Evolutionary conservation across 1,140 invertebrate genomes (phyloP).

Genomic region (Rhynchophorus ferrugineus): DNA sequence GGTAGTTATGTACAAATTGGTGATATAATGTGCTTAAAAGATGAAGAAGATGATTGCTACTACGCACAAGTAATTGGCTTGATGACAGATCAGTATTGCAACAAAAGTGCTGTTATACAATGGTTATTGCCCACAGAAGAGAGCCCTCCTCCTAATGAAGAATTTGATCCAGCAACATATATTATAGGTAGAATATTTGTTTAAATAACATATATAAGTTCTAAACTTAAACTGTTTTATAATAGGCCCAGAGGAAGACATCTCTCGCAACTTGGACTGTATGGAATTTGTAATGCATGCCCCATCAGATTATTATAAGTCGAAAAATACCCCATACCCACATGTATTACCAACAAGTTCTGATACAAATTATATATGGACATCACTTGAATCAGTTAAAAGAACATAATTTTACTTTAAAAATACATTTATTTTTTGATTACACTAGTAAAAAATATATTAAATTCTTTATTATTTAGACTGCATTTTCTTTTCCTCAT

Average conservation of each 20-base stretch:
- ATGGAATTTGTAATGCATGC: constrained; percentile 92
- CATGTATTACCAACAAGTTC: constrained; percentile 44
- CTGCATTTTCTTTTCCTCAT: constrained; percentile 1
- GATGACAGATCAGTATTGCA: constrained; percentile 85
- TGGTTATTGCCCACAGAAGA: constrained; percentile 82
- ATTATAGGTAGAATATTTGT: constrained; percentile 60
- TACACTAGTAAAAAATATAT: not conserved
- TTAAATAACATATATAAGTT: not conserved
- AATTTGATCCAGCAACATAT: constrained; percentile 86
- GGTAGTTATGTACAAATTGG: constrained; percentile 83
- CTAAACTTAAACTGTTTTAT: constrained; percentile 3
- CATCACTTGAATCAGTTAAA: constrained; percentile 36
- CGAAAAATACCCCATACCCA: constrained; percentile 70
- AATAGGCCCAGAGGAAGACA: constrained; percentile 81
- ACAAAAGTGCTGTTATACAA: constrained; percentile 88
- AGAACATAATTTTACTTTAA: not conserved
- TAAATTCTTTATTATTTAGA: not conserved
- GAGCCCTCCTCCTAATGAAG: constrained; percentile 67
- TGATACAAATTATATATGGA: constrained; percentile 63
- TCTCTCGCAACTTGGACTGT: constrained; percentile 75
- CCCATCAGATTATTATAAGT: constrained; percentile 82
- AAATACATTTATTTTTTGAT: not conserved
- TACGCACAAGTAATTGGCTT: constrained; percentile 87
- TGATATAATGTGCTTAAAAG: constrained; percentile 82
- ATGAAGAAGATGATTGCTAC: constrained; percentile 68